phyloP scores from a whole-genome alignment of 2,113 vertebrate species.

The Crotophaga sulcirostris region DNA sequence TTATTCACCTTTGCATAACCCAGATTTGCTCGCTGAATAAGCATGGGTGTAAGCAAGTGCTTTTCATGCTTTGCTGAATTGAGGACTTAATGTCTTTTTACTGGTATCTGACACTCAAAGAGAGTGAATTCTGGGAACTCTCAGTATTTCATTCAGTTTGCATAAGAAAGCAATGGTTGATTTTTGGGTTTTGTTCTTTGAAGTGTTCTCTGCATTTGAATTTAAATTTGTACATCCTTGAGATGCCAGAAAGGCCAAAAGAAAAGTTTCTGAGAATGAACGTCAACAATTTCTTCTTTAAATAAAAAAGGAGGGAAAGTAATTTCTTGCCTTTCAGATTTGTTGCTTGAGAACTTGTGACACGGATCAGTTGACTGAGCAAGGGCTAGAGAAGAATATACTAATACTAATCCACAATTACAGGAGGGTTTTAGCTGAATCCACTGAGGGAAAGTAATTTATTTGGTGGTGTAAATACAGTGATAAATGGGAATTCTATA shows the following conservation, averaged over 20 bases:
- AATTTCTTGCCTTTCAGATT: not conserved
- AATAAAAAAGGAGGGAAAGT: too few species aligned
- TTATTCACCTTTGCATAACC: conserved; percentile 55
- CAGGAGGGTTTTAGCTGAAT: not conserved
- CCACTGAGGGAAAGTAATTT: not conserved
- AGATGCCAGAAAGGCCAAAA: not conserved
- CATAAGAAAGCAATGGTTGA: not conserved
- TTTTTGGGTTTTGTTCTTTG: not conserved
- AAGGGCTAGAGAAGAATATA: not conserved
- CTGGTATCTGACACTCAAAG: not conserved
- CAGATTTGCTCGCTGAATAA: not conserved
- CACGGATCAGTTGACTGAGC: not conserved
- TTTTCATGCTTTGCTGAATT: conserved; percentile 53
- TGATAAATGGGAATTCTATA: conserved; percentile 8
- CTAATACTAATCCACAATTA: not conserved
- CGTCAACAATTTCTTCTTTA: not conserved
- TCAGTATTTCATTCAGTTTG: not conserved
- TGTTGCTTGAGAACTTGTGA: not conserved
- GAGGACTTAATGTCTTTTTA: conserved; percentile 29
- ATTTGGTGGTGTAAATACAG: conserved; percentile 9
- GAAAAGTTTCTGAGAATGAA: not conserved
- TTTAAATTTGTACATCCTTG: not conserved
- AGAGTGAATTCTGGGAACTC: not conserved
- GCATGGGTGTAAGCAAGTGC: conserved; percentile 20
- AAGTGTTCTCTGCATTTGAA: not conserved